Conservation (phyloP, 37 sponge, comb jelly and placozoan species). For the Mnemiopsis leidyi region DNA sequence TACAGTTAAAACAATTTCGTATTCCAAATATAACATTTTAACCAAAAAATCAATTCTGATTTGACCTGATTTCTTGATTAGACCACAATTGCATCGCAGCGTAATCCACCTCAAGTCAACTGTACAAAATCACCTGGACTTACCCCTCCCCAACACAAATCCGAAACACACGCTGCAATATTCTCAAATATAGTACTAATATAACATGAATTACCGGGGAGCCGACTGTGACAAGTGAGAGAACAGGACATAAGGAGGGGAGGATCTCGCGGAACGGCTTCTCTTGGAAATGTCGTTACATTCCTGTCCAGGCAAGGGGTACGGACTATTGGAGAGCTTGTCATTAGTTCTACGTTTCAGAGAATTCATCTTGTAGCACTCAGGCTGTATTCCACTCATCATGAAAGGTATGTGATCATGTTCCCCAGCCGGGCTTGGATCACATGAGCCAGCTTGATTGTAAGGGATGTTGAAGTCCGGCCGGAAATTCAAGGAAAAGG, state of each 20-base stretch:
- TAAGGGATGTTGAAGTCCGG: constrained; percentile 8
- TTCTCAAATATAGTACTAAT: background rate
- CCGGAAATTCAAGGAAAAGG: background rate
- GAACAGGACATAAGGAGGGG: constrained; percentile 12
- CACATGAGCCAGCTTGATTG: background rate
- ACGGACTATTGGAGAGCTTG: background rate
- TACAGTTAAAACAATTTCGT: no score
- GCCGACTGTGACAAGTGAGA: constrained; percentile 34
- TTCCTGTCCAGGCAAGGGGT: constrained; percentile 6
- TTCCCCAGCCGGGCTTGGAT: background rate
- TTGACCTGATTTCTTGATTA: no score
- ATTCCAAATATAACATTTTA: no score
- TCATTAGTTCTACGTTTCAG: constrained; percentile 46
- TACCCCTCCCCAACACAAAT: background rate
- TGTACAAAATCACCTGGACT: background rate
- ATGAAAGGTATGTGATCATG: constrained; percentile 4
- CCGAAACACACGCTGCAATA: background rate
- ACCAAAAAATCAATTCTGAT: no score
- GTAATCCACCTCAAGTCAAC: no score
- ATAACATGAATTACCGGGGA: background rate
- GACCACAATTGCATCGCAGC: no score
- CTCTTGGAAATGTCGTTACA: constrained; percentile 15
- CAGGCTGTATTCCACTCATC: constrained; percentile 43
- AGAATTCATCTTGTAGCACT: constrained; percentile 36
- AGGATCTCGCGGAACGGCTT: constrained; percentile 16